Evolutionary conservation across 2,888 invertebrate species (phyloP), one percentile per base, ranked within the genome.

Genomic region (Melinaea marsaeus): DNA sequence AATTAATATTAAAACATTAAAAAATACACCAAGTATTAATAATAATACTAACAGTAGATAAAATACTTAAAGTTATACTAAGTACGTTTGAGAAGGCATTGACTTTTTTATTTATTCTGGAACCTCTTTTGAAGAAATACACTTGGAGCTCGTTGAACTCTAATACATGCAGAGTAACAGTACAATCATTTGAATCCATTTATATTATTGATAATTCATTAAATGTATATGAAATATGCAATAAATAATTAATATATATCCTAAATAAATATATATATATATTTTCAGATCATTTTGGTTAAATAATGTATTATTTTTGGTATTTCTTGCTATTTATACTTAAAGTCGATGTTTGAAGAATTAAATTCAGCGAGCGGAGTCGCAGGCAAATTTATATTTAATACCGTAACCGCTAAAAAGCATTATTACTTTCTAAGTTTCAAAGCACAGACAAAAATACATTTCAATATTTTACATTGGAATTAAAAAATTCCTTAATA

Each of bases 61-160:
- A 51, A 32, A 32, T 32, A 51, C 32, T 32, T 32, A 32, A n/a
- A 7, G 32, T 32, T 51, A 51, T 51, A 32, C 7, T 11, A 32
- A 32, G 32, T 32, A 51, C 32, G 32, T 51, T 3, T 32, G 51
- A 2, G 51, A 22, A 22, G 51, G 22, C 51, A 7, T 32, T 32
- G 51, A 51, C 51, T 32, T 51, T 2, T 7, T 32, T 51, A 42
- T 32, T 32, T 51, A 51, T 51, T 51, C 51, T 51, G 32, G 51
- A 51, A 51, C 51, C 51, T 51, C 51, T 32, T 51, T 32, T 9
- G 32, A 22, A 51, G 9, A 51, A 6, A 32, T 32, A 32, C 32
- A 32, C 11, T 7, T 32, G 51, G 9, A 51, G 51, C 51, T 32
- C 51, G 51, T 51, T 51, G 51, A 51, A 51, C 51, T 51, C 51